These are phyloP conservation scores for Neocrepidodera transversa DNA, from an alignment of 2,888 invertebrate species.

Conservation along the genomic window DNA sequence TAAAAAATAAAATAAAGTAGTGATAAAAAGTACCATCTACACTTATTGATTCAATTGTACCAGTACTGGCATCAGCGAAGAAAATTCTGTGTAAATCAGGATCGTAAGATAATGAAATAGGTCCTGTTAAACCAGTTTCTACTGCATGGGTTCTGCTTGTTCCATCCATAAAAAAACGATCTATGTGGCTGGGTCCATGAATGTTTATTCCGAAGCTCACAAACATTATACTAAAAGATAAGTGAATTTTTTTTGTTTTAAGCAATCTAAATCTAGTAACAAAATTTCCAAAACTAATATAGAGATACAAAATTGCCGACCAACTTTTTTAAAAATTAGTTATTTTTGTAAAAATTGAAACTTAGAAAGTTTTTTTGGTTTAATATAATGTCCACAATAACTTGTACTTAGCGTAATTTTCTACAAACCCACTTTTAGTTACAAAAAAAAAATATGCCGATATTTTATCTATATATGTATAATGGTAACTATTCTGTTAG, in stretches of 20 bases:
- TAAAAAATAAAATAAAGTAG: conserved; percentile 9
- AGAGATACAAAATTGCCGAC: no score
- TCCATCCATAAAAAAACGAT: conserved; percentile 75
- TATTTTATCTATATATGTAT: no score
- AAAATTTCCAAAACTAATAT: no score
- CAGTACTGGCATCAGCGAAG: conserved; percentile 72
- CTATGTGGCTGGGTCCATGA: conserved; percentile 63
- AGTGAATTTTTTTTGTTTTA: not conserved
- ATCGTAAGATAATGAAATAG: conserved; percentile 67
- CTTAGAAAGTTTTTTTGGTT: no score
- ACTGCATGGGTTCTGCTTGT: conserved; percentile 60
- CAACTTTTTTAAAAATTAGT: no score
- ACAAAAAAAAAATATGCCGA: no score
- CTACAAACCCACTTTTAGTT: no score
- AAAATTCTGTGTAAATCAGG: conserved; percentile 67
- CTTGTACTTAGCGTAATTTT: no score
- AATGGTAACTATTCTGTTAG: no score
- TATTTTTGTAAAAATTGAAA: no score
- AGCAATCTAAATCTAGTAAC: no score
- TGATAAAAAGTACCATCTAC: conserved; percentile 50
- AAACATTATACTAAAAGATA: conserved; percentile 67
- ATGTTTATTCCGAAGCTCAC: conserved; percentile 63
- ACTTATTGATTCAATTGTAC: conserved; percentile 70
- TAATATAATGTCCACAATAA: no score
- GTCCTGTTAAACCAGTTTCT: conserved; percentile 61